Evolutionary conservation across 2,888 invertebrate genomes (phyloP), one percentile per base, ranked within the genome.

Genomic region (Cephus pulcher): DNA sequence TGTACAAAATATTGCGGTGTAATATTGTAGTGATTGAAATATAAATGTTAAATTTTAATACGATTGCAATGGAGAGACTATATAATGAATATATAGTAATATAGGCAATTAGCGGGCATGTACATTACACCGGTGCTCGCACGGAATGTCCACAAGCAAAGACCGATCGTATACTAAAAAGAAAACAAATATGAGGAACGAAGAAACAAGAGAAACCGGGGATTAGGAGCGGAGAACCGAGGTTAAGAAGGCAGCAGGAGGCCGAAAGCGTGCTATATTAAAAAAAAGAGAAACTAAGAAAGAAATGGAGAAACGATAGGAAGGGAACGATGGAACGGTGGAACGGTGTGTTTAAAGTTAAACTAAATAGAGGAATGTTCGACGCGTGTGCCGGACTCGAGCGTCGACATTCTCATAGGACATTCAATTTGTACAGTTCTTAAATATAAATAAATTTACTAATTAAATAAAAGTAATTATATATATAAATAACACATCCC

Each of bases 1-100:
- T 94, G 94, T 94, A 94, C 94, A 94, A 93, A 93, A 93, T 93
- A 89, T 90, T 89, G 90, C 89, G 91, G 89, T 91, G 91, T 91
- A 91, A 91, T 90, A 91, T 91, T 91, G 91, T 91, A 91, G 91
- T 91, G 91, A 91, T 90, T 89, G 90, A 91, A 88, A 90, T 90
- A 91, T 90, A 89, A 91, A 91, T 91, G 91, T 91, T 91, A 90
- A 91, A 91, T 91, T 91, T 91, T 91, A 91, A 91, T 91, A 91
- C 91, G 88, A 89, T 91, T 89, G 90, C 91, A 90, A 90, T 89
- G 88, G 89, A 90, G 82, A 82, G 89, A 90, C 89, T 88, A 87
- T 90, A 87, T 71, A 82, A 84, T 84, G 84, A 84, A 85, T 86
- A 56, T 56, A 86, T 87, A 91, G 90, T 90, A 89, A 91, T 91